phyloP scores from a whole-genome alignment of 2,797 vertebrate genomes.

The Erpetoichthys calabaricus region DNA sequence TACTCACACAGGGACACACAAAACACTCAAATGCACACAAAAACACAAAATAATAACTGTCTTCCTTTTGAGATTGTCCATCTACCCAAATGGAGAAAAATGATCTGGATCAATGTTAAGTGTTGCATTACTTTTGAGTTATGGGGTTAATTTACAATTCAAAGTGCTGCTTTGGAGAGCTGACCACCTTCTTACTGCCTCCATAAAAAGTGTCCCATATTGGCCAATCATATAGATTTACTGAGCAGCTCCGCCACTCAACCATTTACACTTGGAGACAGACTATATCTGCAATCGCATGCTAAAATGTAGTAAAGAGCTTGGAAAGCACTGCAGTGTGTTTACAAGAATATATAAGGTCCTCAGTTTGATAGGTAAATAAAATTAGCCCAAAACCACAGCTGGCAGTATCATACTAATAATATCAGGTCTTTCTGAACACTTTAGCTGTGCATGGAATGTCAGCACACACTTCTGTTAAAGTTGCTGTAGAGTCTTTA shows the following conservation, averaged over 20 bases:
- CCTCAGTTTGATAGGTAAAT: neutral
- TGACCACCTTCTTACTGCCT: slow-evolving; percentile 60
- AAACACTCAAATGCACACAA: too few relatives aligned
- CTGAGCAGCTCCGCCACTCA: slow-evolving; percentile 44
- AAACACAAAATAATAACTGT: slow-evolving; percentile 38
- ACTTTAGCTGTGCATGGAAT: too few relatives aligned
- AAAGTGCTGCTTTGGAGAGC: slow-evolving; percentile 78
- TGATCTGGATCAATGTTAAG: slow-evolving; percentile 61
- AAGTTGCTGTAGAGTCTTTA: too few relatives aligned
- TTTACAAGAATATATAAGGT: neutral
- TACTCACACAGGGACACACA: too few relatives aligned
- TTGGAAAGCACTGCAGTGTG: neutral
- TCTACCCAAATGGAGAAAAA: slow-evolving; percentile 76
- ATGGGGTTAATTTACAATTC: slow-evolving; percentile 89
- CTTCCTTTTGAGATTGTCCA: slow-evolving; percentile 20
- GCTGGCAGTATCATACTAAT: neutral
- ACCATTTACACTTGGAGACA: neutral
- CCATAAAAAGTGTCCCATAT: slow-evolving; percentile 39
- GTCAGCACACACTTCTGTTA: too few relatives aligned
- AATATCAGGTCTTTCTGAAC: neutral
- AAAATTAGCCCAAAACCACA: neutral
- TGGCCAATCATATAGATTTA: slow-evolving; percentile 68
- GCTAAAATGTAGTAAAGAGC: neutral
- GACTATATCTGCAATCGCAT: neutral
- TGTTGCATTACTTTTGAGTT: slow-evolving; percentile 91